Evolutionary conservation across 2,113 vertebrate species (phyloP).

Genomic region (Pelodiscus sinensis): DNA sequence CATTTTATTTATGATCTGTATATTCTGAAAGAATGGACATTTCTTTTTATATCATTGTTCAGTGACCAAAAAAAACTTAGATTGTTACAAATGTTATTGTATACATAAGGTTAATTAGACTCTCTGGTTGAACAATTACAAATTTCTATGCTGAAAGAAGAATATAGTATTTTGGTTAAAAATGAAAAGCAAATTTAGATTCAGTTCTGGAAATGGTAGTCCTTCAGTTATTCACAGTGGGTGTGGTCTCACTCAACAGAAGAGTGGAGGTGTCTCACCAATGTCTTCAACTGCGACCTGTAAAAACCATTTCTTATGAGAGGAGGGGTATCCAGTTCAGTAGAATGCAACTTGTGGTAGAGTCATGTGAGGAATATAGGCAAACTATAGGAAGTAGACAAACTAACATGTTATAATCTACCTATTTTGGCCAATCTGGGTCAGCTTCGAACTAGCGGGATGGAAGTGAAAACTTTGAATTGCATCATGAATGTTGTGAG

Average conservation of each 20-base stretch:
- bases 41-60: slow-evolving; percentile 18
- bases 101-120: neutral
- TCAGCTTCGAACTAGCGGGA: neutral
- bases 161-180: neutral
- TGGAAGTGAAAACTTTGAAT: neutral
- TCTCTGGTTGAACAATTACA: neutral
- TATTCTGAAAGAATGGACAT: neutral
- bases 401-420: neutral
- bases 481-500: neutral
- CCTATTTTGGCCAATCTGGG: neutral
- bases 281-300: neutral
- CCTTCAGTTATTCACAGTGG: neutral
- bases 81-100: neutral
- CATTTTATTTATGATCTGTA: neutral
- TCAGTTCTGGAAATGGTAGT: neutral
- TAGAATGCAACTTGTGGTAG: neutral
- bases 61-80: neutral
- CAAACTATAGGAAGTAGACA: neutral
- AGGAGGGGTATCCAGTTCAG: neutral
- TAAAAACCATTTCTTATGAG: neutral
- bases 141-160: slow-evolving; percentile 9
- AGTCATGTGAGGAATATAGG: neutral
- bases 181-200: slow-evolving; percentile 3
- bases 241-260: neutral
- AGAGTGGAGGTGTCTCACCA: neutral